These are phyloP conservation scores for Xanthia togata DNA, from an alignment of 2,888 invertebrate genomes.

Conservation along the genomic window DNA sequence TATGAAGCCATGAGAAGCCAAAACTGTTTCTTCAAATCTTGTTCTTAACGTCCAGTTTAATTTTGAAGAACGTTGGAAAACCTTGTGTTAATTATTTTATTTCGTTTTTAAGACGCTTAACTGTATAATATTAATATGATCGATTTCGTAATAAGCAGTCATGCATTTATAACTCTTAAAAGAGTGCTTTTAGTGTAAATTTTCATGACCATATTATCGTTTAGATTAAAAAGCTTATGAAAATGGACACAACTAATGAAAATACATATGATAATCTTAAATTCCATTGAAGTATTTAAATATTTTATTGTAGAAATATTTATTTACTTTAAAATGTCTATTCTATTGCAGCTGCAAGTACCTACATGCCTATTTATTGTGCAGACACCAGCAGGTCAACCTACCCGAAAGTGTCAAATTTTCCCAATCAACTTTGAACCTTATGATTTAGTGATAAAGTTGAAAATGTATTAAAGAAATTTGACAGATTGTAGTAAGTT, in stretches of 20 bases:
- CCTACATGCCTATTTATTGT: slow-evolving; percentile 12
- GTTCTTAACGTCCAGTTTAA: neutral
- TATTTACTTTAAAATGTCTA: slow-evolving; percentile 19
- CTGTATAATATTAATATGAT: slow-evolving; percentile 9
- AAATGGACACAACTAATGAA: slow-evolving; percentile 61
- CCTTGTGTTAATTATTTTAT: neutral
- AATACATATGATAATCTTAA: slow-evolving; percentile 1
- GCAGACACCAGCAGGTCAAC: too few species aligned
- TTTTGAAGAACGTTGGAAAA: neutral
- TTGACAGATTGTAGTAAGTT: too few species aligned
- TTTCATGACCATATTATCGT: slow-evolving; percentile 71
- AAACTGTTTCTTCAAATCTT: neutral
- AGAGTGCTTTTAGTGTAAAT: slow-evolving; percentile 62
- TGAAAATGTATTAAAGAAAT: too few species aligned
- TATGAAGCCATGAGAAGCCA: neutral
- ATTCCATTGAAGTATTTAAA: slow-evolving; percentile 16
- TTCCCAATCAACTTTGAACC: too few species aligned
- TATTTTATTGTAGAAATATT: slow-evolving; percentile 30
- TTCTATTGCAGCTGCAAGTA: slow-evolving; percentile 30
- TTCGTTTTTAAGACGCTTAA: slow-evolving; percentile 25
- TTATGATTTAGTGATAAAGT: too few species aligned
- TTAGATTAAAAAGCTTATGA: slow-evolving; percentile 70
- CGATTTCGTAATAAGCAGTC: slow-evolving; percentile 39
- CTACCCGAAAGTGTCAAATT: too few species aligned
- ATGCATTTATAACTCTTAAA: slow-evolving; percentile 67